These are phyloP conservation scores for Cephus pygmeus DNA, from an alignment of 2,888 invertebrate genomes.

Conservation along the genomic window DNA sequence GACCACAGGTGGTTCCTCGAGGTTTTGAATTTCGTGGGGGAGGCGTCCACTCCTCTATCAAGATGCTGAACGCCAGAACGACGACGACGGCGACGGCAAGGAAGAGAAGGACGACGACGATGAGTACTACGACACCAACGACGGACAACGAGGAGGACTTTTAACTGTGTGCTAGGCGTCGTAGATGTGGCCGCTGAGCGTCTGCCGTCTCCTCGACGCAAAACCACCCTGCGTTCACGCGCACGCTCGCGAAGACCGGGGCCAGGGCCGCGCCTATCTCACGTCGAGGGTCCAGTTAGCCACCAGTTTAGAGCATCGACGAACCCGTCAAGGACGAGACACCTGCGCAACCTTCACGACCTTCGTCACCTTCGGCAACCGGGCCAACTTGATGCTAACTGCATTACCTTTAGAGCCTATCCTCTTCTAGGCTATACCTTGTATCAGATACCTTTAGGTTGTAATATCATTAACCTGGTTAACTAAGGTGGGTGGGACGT, in stretches of 20 bases:
- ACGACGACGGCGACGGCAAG: not conserved
- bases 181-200: slow-evolving; percentile 47
- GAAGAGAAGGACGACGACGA: not conserved
- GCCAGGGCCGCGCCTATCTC: slow-evolving; percentile 54
- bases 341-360: not conserved
- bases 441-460: not conserved
- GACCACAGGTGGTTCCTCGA: slow-evolving; percentile 59
- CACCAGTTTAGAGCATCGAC: not conserved
- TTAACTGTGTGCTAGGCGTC: not conserved
- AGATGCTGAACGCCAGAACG: not conserved
- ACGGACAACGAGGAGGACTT: not conserved
- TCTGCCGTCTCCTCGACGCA: slow-evolving; percentile 39
- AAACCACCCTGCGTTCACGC: slow-evolving; percentile 49
- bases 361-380: not conserved
- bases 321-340: not conserved
- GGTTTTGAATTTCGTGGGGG: not conserved
- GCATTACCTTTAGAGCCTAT: not conserved
- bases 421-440: not conserved
- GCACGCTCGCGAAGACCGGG: slow-evolving; percentile 51
- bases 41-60: not conserved
- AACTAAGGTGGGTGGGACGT: not conserved
- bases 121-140: not conserved
- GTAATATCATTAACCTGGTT: not conserved
- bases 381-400: not conserved
- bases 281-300: slow-evolving; percentile 28